Conservation (phyloP, 1,140 invertebrate species). For the Sinonovacula constricta region DNA sequence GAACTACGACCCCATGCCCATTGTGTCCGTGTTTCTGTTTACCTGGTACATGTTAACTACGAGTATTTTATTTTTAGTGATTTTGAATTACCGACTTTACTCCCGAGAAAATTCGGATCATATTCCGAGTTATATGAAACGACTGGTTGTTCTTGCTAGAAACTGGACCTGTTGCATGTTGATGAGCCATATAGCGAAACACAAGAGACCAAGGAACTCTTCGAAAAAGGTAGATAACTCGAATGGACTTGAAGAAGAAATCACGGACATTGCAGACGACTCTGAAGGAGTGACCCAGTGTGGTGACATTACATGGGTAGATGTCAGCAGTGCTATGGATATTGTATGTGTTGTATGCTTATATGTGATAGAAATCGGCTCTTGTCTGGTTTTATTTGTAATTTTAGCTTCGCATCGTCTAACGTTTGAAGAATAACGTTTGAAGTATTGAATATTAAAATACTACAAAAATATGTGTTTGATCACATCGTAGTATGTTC, state of each 20-base stretch:
- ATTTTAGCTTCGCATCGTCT: no score
- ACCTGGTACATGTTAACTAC: constrained; percentile 22
- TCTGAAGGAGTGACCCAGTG: not conserved
- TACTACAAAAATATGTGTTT: no score
- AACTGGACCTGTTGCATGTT: not conserved
- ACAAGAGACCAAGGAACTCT: not conserved
- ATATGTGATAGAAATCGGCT: no score
- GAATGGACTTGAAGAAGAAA: not conserved
- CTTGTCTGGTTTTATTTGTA: no score
- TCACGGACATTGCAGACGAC: not conserved
- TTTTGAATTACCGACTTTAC: not conserved
- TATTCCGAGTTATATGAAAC: not conserved
- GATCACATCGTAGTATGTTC: no score
- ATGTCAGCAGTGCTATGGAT: not conserved
- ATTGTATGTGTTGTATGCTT: no score
- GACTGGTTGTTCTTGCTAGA: not conserved
- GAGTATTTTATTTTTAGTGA: not conserved
- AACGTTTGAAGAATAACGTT: no score
- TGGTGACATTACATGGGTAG: not conserved
- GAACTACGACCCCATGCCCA: constrained; percentile 13
- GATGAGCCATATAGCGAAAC: not conserved
- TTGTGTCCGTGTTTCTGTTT: constrained; percentile 21
- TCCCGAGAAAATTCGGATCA: not conserved
- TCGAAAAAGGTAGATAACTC: not conserved
- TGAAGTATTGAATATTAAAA: no score